Conservation (phyloP, 1,140 invertebrate species). For the Carposina sasakii region DNA sequence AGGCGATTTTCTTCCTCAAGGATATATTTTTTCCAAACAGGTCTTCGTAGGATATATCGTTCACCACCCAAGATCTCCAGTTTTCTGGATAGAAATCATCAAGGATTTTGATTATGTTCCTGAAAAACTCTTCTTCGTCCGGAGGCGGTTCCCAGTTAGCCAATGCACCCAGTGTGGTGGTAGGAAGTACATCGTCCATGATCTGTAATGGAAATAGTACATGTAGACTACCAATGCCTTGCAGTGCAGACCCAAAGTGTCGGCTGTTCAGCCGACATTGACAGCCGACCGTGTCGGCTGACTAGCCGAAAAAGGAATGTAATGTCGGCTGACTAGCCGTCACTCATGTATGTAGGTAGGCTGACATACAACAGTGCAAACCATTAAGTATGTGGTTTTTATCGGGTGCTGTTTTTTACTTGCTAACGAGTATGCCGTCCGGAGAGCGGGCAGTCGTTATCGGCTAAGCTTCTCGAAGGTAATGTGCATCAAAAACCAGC, state of each 20-base stretch:
- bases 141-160: background rate
- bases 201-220: background rate
- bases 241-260: background rate
- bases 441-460: background rate
- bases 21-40: constrained; percentile 6
- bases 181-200: no score
- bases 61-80: constrained; percentile 3
- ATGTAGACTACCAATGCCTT: background rate
- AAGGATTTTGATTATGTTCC: background rate
- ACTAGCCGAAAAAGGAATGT: no score
- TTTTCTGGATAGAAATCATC: background rate
- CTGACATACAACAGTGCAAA: no score
- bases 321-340: background rate
- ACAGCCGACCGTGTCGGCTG: background rate
- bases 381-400: no score
- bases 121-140: background rate
- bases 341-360: no score
- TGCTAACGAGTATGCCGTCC: background rate
- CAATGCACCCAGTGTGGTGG: background rate
- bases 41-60: background rate
- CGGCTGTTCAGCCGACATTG: background rate
- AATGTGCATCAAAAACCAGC: background rate
- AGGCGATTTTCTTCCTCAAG: background rate
- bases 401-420: background rate
- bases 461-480: background rate